Evolutionary conservation across 2,797 vertebrate species (phyloP).

Genomic region (Ambastaia sidthimunki): DNA sequence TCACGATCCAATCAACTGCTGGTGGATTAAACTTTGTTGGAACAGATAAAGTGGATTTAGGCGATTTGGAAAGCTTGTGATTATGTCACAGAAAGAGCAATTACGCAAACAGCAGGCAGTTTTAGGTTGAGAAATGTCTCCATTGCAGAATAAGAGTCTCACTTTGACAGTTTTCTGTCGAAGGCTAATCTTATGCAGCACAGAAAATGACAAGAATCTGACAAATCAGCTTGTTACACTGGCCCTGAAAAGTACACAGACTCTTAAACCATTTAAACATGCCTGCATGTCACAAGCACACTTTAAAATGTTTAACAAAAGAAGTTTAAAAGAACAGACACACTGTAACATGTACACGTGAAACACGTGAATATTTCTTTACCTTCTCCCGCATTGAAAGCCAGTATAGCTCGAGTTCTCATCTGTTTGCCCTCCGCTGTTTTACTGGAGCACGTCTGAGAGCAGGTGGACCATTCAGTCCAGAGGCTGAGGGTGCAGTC

Average conservation of each 20-base stretch:
- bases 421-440: slow-evolving; percentile 92
- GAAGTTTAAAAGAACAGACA: neutral
- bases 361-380: slow-evolving; percentile 46
- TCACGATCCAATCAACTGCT: neutral
- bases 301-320: neutral
- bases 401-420: slow-evolving; percentile 90
- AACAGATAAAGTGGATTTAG: slow-evolving; percentile 54
- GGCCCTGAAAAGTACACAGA: neutral
- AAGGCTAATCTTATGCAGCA: slow-evolving; percentile 9
- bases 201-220: neutral
- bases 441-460: slow-evolving; percentile 97
- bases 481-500: slow-evolving; percentile 94
- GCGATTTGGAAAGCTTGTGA: slow-evolving; percentile 51
- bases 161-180: slow-evolving; percentile 13
- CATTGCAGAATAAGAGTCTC: neutral
- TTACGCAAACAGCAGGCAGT: slow-evolving; percentile 11
- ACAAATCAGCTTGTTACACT: neutral
- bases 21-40: slow-evolving; percentile 28
- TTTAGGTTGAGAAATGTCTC: slow-evolving; percentile 7
- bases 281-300: neutral
- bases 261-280: neutral
- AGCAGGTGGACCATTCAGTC: slow-evolving; percentile 94
- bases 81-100: slow-evolving; percentile 3
- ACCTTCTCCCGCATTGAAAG: slow-evolving; percentile 93
- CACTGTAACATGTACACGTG: neutral